Evolutionary conservation across 2,113 vertebrate species (phyloP), one percentile per base, ranked within the genome.

Genomic region (Megaceryle torquata): DNA sequence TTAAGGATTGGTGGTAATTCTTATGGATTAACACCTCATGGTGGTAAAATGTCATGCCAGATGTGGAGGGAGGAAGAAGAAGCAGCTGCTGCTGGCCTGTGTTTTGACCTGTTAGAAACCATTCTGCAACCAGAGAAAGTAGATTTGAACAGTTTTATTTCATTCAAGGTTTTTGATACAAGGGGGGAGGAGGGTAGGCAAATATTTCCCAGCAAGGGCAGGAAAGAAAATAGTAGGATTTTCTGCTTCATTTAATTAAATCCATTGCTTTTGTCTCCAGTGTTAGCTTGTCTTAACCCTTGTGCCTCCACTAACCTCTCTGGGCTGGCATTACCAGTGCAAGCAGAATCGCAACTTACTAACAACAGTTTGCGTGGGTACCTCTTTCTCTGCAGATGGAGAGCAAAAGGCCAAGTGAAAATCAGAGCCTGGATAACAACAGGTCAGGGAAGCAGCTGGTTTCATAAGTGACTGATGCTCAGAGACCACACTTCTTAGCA

Each of bases 211-310:
- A 88, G 63, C 63, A 74, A 75, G 53, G n/a, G 37, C 33, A 91
- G 48, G 61, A 75, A 51, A 88, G 53, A 70, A 95, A 91, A 37
- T 13, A 65, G 50, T n/a, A 43, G 53, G 59, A 72, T 90, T 88
- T 95, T 92, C 69, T 92, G 69, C 80, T 70, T 83, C 51, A 6
- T 78, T 92, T 91, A 68, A 44, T 44, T 51, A 88, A 91, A 84
- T 43, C 43, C 25, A 54, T 72, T 65, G 54, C 25, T 71, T 95
- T 93, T 82, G 75, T 81, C 33, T 46, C 13, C 39, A 11, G 25
- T 22, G 12, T 46, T 53, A 79, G 51, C 17, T 39, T 69, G 29
- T 37, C 48, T 87, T 91, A 95, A 91, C 57, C 51, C 46, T 60
- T 89, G 72, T 61, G 69, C 25, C 46, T 63, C 60, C 20, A 3